Percentiles rank a stretch among this genome's conserved stretches.
These are phyloP conservation scores for Empis stercorea DNA, from an alignment of 2,888 invertebrate genomes.

Conservation along the genomic window DNA sequence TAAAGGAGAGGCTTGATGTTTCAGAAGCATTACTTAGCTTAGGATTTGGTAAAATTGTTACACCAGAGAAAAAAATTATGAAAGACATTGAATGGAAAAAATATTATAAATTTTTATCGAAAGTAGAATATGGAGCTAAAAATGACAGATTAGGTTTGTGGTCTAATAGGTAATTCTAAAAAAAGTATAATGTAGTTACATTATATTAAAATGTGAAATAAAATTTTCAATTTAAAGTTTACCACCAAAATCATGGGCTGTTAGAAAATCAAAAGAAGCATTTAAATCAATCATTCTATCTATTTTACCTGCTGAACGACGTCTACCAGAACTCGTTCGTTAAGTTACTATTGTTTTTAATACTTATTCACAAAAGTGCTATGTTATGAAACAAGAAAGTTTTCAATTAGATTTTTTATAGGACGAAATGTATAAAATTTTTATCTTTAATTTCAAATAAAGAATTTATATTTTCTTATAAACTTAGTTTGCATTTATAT, in stretches of 20 bases:
- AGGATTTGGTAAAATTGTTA: conserved; percentile 27
- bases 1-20: conserved; percentile 22
- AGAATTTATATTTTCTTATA: no score
- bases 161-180: conserved; percentile 13
- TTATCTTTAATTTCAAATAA: no score
- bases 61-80: conserved; percentile 9
- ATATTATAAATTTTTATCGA: conserved; percentile 27
- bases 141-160: conserved; percentile 14
- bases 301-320: conserved; percentile 19
- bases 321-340: conserved; percentile 32
- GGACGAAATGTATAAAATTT: no score
- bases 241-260: conserved; percentile 17
- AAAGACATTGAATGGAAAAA: conserved; percentile 15
- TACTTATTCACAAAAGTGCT: no score
- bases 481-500: no score
- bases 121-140: conserved; percentile 21
- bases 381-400: no score
- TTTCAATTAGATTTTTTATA: no score
- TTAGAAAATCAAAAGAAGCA: conserved; percentile 9
- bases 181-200: not conserved
- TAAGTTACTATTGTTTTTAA: not conserved
- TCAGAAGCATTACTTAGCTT: conserved; percentile 30
- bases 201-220: not conserved
- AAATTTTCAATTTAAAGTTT: conserved; percentile 9
- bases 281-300: conserved; percentile 10